Evolutionary conservation across 2,888 invertebrate genomes (phyloP).

Genomic region (Aelia acuminata): DNA sequence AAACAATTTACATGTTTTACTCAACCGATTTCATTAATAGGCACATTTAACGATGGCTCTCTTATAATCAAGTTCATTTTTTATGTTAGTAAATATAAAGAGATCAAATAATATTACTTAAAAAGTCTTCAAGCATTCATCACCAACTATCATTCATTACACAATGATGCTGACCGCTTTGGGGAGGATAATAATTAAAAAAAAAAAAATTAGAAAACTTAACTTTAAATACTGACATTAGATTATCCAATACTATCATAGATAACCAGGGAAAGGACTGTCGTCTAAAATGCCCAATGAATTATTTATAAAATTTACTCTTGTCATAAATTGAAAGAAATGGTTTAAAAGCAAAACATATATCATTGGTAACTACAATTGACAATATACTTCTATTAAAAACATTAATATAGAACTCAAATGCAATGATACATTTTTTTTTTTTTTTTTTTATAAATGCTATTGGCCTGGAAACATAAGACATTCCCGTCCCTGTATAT

Average conservation of each 20-base stretch:
- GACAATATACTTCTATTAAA: background rate
- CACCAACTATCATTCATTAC: conserved; percentile 24
- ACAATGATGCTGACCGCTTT: conserved; percentile 33
- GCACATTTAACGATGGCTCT: conserved; percentile 43
- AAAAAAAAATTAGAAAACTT: background rate
- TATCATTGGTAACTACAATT: conserved; percentile 34
- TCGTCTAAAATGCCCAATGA: background rate
- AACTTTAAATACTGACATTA: conserved; percentile 38
- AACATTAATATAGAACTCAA: background rate
- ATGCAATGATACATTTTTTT: background rate
- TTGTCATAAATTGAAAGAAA: background rate
- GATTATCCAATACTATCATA: conserved; percentile 27
- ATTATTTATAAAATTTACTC: background rate
- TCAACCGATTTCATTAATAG: conserved; percentile 17
- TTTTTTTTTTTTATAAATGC: conserved; percentile 30
- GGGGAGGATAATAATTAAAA: background rate
- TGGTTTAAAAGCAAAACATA: conserved; percentile 9
- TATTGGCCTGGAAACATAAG: conserved; percentile 3
- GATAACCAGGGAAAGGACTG: conserved; percentile 30
- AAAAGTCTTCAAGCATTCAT: conserved; percentile 59
- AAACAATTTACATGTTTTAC: background rate
- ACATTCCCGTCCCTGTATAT: conserved; percentile 45
- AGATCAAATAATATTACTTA: conserved; percentile 58
- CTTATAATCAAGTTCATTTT: conserved; percentile 47
- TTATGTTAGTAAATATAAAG: conserved; percentile 57